Conservation (phyloP, 2,888 invertebrate genomes). For the Pelosia muscerda region DNA sequence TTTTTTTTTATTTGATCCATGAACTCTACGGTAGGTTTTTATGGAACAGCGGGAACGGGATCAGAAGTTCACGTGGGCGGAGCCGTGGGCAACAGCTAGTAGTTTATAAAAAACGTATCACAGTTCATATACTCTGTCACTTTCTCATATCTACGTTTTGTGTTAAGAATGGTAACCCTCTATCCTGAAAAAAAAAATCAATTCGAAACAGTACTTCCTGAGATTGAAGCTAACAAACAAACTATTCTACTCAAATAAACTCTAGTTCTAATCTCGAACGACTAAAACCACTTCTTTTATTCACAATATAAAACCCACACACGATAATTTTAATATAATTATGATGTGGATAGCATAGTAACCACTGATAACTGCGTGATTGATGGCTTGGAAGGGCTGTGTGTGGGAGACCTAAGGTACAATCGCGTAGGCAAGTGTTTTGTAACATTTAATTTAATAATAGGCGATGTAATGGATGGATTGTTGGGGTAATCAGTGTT, state of each 20-base stretch:
- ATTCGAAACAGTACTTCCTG: too few species aligned
- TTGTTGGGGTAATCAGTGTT: background rate
- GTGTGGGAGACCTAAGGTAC: conserved; percentile 61
- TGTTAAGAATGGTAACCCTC: too few species aligned
- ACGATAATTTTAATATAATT: conserved; percentile 76
- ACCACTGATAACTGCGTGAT: conserved; percentile 72
- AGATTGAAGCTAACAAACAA: too few species aligned
- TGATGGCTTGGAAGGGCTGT: conserved; percentile 62
- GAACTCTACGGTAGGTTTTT: too few species aligned
- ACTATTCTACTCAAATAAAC: background rate
- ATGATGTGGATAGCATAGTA: conserved; percentile 64
- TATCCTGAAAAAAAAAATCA: too few species aligned
- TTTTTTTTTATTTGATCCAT: too few species aligned
- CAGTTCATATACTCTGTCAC: too few species aligned
- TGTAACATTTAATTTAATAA: background rate
- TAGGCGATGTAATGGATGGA: background rate
- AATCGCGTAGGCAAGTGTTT: conserved; percentile 10
- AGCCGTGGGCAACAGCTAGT: too few species aligned
- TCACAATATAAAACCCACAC: conserved; percentile 20
- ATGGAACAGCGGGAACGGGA: too few species aligned
- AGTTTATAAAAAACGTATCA: too few species aligned
- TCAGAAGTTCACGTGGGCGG: too few species aligned
- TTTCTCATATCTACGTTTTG: too few species aligned
- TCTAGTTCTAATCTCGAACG: background rate
- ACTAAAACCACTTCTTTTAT: conserved; percentile 5